A percentile compares a stretch with the other conserved stretches of the same genome.
Evolutionary conservation across 2,888 invertebrate species (phyloP).

Genomic region (Limnephilus rhombicus): DNA sequence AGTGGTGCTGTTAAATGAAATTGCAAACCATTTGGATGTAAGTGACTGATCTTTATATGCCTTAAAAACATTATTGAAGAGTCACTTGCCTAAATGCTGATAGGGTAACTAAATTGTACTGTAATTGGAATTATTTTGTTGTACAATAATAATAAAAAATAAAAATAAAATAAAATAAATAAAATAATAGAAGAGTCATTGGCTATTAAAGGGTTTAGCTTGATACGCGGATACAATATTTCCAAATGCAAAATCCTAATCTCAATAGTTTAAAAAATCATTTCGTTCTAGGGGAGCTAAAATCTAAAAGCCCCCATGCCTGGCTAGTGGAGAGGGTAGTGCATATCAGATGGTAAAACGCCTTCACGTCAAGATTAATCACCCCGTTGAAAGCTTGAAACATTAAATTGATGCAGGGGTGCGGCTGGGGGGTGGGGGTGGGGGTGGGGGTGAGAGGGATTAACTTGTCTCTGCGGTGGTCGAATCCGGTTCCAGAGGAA

Average conservation of each 20-base stretch:
- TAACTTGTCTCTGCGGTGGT: background rate
- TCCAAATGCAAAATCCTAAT: background rate
- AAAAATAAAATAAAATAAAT: no score
- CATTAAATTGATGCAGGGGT: slow-evolving; percentile 36
- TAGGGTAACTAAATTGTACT: no score
- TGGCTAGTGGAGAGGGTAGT: background rate
- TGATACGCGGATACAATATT: background rate
- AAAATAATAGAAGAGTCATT: background rate
- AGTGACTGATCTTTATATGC: no score
- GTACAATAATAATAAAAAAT: no score
- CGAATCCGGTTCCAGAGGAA: background rate
- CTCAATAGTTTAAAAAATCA: background rate
- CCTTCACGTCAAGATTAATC: slow-evolving; percentile 7
- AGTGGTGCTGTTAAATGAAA: no score
- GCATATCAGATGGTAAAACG: background rate
- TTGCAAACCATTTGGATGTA: no score
- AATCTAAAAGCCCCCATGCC: background rate
- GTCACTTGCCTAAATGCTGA: no score
- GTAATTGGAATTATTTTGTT: no score
- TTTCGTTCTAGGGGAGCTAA: background rate
- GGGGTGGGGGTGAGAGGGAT: background rate
- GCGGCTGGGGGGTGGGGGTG: no score
- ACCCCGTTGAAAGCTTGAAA: slow-evolving; percentile 22
- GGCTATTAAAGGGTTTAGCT: background rate
- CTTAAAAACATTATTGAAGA: no score